A percentile compares a stretch with the other conserved stretches of the same genome.
These are phyloP conservation scores for Orchestes rusci DNA, from an alignment of 2,888 invertebrate genomes.

Conservation along the genomic window DNA sequence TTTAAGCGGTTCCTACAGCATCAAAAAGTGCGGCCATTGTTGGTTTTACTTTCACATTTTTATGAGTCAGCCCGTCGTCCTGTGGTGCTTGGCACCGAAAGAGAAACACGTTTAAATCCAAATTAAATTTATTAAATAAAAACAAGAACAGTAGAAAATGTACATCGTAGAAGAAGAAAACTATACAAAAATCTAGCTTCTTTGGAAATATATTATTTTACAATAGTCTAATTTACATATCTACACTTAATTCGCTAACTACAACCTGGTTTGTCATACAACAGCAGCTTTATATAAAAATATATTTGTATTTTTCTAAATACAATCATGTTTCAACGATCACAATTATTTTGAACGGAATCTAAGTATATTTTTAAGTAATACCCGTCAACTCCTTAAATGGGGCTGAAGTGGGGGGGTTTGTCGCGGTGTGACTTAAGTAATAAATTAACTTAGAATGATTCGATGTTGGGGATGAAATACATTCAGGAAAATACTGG, in stretches of 20 bases:
- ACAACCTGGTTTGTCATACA: no score
- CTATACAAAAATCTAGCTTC: constrained; percentile 40
- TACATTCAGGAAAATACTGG: no score
- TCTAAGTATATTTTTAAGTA: constrained; percentile 40
- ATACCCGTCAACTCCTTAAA: constrained; percentile 42
- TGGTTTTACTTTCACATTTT: constrained; percentile 23
- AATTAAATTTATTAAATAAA: constrained; percentile 36
- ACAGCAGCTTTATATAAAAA: constrained; percentile 1
- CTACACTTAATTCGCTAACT: constrained; percentile 37
- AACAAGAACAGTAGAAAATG: constrained; percentile 44
- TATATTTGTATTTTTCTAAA: constrained; percentile 39
- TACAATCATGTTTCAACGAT: constrained; percentile 36
- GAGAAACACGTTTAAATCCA: no score
- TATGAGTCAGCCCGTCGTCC: no score
- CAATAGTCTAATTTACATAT: constrained; percentile 37
- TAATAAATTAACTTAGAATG: no score
- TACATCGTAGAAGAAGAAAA: constrained; percentile 37
- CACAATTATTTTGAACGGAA: constrained; percentile 44
- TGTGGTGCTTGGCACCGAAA: no score
- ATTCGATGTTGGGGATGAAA: no score
- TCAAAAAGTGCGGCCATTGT: constrained; percentile 15
- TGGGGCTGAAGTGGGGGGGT: constrained; percentile 6
- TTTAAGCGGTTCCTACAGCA: constrained; percentile 18
- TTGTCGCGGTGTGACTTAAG: no score
- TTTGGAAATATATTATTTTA: constrained; percentile 44